These are phyloP conservation scores for Elaphurus davidianus DNA, from an alignment of 2,113 vertebrate species.

Conservation along the genomic window DNA sequence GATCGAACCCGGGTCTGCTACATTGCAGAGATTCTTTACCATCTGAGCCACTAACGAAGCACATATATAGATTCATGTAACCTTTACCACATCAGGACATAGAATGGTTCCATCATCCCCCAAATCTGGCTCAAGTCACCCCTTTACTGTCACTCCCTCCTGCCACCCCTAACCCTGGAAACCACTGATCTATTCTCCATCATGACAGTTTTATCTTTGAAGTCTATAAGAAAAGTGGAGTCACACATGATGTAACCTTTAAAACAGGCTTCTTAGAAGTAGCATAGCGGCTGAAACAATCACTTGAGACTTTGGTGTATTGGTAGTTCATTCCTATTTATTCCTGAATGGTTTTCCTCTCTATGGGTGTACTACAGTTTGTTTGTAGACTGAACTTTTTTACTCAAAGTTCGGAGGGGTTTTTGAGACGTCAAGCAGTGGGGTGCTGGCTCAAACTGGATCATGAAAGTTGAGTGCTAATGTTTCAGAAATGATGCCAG, in stretches of 20 bases:
- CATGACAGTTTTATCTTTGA: not conserved
- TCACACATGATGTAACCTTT: not conserved
- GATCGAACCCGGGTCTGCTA: rapidly evolving
- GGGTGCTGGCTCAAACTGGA: not conserved
- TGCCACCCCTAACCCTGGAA: not conserved
- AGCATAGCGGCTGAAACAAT: not conserved
- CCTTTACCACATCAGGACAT: not conserved
- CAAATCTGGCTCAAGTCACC: not conserved
- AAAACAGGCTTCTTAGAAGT: not conserved
- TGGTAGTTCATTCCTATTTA: not conserved
- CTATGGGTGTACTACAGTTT: not conserved
- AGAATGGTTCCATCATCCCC: not conserved
- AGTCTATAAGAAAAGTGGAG: not conserved
- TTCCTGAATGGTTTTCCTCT: not conserved
- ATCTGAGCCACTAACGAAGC: not conserved
- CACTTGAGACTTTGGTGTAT: not conserved
- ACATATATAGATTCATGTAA: not conserved
- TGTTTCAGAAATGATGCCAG: not conserved
- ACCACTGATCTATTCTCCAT: not conserved
- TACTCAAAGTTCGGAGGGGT: not conserved
- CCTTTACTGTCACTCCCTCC: not conserved
- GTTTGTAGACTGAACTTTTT: not conserved
- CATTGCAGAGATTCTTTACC: not conserved
- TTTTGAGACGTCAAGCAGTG: not conserved
- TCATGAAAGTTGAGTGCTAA: not conserved